Evolutionary conservation across 2,888 invertebrate species (phyloP), one percentile per base, ranked within the genome.

Genomic region (Athalia circularis): DNA sequence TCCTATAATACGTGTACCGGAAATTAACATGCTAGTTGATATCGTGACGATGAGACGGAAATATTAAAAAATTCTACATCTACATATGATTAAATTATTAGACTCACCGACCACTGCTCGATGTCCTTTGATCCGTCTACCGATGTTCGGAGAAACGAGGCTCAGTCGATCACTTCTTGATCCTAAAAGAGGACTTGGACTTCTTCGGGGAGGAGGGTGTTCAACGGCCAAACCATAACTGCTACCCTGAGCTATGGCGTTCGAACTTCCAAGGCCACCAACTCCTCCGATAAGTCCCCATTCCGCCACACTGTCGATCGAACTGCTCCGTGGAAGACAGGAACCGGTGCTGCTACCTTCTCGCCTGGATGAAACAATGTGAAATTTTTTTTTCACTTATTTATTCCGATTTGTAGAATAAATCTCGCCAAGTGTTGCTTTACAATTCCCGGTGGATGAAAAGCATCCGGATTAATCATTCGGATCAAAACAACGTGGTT

Each of bases 91-190:
- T 29, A n/a, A 29, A 29, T 43, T 43, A 47, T 50, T 70, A 48
- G 65, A 91, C 94, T 94, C 87, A 96, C 96, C 95, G 86, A 94
- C 93, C 80, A 94, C 92, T 81, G 95, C 94, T 81, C 96, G 91
- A 86, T 95, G 95, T 64, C 94, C 93, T 90, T 96, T 96, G 84
- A 95, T 94, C 78, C 96, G 91, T 52, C 96, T 91, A 4, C 95
- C 95, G 15, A 95, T 94, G 65, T 94, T 95, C 0, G 96, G 96
- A 15, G 96, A 96, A 1, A 95, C 93, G 77, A 95, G 91, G 82
- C 94, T 94, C 64, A 92, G 92, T 45, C 92, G 87, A 88, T 94
- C 91, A 77, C 70, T 88, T 83, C 82, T 92, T 91, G 79, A 91
- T 90, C 11, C 92, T 91, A 85, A 92, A 91, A 86, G 89, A 79